Evolutionary conservation across 2,113 vertebrate species (phyloP), one percentile per base, ranked within the genome.

Genomic region (Gymnarchus niloticus): DNA sequence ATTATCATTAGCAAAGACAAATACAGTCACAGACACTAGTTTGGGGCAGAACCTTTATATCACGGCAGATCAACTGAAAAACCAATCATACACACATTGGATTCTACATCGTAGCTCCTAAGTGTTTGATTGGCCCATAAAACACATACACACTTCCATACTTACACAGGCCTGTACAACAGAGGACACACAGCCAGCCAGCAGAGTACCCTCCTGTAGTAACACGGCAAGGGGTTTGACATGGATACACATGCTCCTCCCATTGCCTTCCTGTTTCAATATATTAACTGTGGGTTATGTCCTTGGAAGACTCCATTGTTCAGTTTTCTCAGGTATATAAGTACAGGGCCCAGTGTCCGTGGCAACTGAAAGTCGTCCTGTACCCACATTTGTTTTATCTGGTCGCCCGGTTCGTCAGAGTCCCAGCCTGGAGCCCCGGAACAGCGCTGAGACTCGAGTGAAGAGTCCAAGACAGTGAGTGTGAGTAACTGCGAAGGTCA

Each of bases 51-150:
- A 33, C 44, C 57, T 65, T n/a, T 48, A 46, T 61, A 25, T 17
- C 17, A 56, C 59, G 37, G 28, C 65, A 73, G 65, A 73, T 33
- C 65, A 73, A 41, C 28, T 56, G 54, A 52, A 6, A 19, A 85
- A 85, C 76, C 19, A 37, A 85, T 56, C 33, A 85, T 44, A 33
- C 37, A 89, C 78, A 83, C 21, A 4, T 80, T 57, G 33, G 46
- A 8, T 84, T 92, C 44, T 85, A 84, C 86, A 88, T 88, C 84
- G 90, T 87, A 89, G 89, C 87, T 85, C 90, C 81, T 87, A 89
- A 93, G 93, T 93, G 90, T 91, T 89, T 80, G 84, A 90, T 87
- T 91, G 89, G 77, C 87, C 88, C 90, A 87, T 89, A 90, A 56
- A 90, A 92, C 85, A 85, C 83, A 52, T 85, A 76, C 69, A 59